These are phyloP conservation scores for Capitella teleta DNA, from an alignment of 1,140 invertebrate species.

Conservation along the genomic window DNA sequence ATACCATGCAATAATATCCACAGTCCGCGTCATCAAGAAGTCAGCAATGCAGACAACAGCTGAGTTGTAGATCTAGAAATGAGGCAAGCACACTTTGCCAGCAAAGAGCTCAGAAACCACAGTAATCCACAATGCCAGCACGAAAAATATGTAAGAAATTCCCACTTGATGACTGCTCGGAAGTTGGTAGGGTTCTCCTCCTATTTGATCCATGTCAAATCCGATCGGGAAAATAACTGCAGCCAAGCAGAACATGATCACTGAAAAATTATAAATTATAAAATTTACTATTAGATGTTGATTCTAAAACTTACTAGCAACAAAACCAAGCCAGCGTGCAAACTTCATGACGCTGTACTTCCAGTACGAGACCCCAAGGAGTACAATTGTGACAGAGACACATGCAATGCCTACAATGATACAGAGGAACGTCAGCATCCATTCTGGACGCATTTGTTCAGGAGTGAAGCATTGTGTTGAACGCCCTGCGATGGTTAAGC, in stretches of 20 bases:
- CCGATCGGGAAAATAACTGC: slow-evolving; percentile 93
- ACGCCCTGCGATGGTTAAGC: slow-evolving; percentile 80
- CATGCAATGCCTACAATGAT: slow-evolving; percentile 87
- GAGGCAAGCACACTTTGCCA: slow-evolving; percentile 91
- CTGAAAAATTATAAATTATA: slow-evolving; percentile 48
- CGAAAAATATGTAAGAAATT: slow-evolving; percentile 89
- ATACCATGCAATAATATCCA: no score
- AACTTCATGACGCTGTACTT: slow-evolving; percentile 79
- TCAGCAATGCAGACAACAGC: no score
- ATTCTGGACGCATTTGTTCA: slow-evolving; percentile 66
- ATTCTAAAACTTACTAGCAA: slow-evolving; percentile 61
- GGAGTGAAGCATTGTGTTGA: slow-evolving; percentile 78
- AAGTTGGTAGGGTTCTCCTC: slow-evolving; percentile 85
- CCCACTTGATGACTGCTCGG: slow-evolving; percentile 92
- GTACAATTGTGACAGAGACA: slow-evolving; percentile 78
- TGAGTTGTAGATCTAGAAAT: no score
- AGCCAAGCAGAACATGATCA: slow-evolving; percentile 89
- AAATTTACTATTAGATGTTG: background rate
- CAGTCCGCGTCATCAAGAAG: no score
- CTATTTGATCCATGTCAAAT: slow-evolving; percentile 88
- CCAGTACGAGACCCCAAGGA: slow-evolving; percentile 78
- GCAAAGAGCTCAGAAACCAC: slow-evolving; percentile 92
- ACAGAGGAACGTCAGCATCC: slow-evolving; percentile 77
- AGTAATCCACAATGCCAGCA: slow-evolving; percentile 87
- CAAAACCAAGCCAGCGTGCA: slow-evolving; percentile 89